These are phyloP conservation scores for Lordiphosa collinella DNA, from an alignment of 1,140 invertebrate genomes.

Conservation along the genomic window DNA sequence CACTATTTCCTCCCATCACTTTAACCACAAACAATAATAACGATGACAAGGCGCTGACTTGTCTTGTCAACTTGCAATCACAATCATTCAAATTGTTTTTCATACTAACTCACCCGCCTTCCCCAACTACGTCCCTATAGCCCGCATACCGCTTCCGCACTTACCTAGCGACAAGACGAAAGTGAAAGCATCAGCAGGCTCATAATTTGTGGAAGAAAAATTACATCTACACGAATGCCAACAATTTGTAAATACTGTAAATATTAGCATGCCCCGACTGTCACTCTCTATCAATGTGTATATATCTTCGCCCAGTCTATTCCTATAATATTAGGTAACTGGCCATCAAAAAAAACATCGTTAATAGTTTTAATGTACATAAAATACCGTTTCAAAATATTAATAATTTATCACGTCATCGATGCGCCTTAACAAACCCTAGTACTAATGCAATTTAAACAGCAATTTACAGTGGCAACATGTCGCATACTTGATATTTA, in stretches of 20 bases:
- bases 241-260: slow-evolving; percentile 56
- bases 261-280: slow-evolving; percentile 18
- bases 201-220: slow-evolving; percentile 33
- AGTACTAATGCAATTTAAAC: slow-evolving; percentile 30
- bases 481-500: slow-evolving; percentile 64
- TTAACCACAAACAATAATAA: slow-evolving; percentile 9
- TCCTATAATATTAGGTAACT: too few relatives aligned
- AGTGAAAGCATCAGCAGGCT: slow-evolving; percentile 59
- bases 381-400: slow-evolving; percentile 6
- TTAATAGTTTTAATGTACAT: slow-evolving; percentile 31
- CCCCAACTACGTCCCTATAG: slow-evolving; percentile 3
- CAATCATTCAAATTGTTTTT: slow-evolving; percentile 29
- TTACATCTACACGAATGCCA: background rate
- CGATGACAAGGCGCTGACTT: slow-evolving; percentile 31
- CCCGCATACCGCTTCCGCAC: slow-evolving; percentile 43
- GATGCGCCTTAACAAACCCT: slow-evolving; percentile 13
- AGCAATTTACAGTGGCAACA: slow-evolving; percentile 49
- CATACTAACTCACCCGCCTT: slow-evolving; percentile 15
- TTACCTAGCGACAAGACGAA: slow-evolving; percentile 28
- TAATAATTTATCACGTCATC: slow-evolving; percentile 25
- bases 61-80: slow-evolving; percentile 22
- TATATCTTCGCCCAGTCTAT: too few relatives aligned
- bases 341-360: background rate
- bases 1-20: too few relatives aligned
- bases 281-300: background rate